phyloP scores from a whole-genome alignment of 2,888 invertebrate species.

The Pheosia gnoma region DNA sequence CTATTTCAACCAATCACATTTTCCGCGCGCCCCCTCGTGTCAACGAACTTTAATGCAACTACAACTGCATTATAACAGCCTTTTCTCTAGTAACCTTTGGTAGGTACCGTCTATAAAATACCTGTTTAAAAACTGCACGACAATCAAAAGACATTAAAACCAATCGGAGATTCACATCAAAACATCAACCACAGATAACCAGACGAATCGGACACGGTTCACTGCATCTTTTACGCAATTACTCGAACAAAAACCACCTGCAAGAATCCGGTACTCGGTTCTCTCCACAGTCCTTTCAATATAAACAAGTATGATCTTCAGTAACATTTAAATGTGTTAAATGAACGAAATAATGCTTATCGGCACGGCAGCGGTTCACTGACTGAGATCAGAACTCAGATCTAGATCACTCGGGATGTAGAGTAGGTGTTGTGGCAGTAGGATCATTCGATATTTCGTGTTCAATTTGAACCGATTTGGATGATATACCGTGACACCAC shows the following conservation, averaged over 20 bases:
- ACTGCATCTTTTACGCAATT: neutral
- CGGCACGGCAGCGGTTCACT: constrained; percentile 25
- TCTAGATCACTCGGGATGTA: constrained; percentile 13
- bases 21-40: neutral
- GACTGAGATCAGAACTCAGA: constrained; percentile 39
- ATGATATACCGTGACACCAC: too few relatives aligned
- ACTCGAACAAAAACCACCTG: constrained; percentile 51
- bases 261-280: constrained; percentile 47
- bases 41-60: constrained; percentile 2
- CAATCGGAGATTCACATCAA: constrained; percentile 1
- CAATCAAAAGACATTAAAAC: neutral
- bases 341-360: constrained; percentile 38
- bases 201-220: constrained; percentile 14
- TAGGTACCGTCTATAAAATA: neutral
- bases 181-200: constrained; percentile 12
- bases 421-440: neutral
- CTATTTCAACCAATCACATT: neutral
- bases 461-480: too few relatives aligned
- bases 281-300: constrained; percentile 62
- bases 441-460: neutral
- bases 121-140: neutral
- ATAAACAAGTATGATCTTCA: constrained; percentile 62
- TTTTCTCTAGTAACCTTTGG: neutral
- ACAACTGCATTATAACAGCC: neutral
- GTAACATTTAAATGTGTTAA: constrained; percentile 64